Evolutionary conservation across 2,888 invertebrate genomes (phyloP).

Genomic region (Anorthoa munda): DNA sequence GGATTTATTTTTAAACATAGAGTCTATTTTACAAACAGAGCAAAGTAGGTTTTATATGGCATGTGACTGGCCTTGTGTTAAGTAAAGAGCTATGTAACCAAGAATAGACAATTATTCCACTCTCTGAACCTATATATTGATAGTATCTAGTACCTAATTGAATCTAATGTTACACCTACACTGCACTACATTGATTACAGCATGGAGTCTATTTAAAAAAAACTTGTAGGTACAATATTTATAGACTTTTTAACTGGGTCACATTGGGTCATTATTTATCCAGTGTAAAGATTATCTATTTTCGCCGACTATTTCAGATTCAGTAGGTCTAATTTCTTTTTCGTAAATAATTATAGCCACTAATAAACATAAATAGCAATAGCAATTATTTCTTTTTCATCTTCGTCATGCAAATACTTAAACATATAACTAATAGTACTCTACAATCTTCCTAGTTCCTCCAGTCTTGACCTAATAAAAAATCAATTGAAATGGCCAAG

Average conservation of each 20-base stretch:
- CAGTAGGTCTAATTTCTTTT: not conserved
- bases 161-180: conserved; percentile 31
- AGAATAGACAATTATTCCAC: conserved; percentile 39
- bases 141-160: conserved; percentile 38
- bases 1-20: conserved; percentile 32
- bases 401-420: not conserved
- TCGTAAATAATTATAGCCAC: not conserved
- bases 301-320: not conserved
- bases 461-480: conserved; percentile 34
- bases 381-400: no score
- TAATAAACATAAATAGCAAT: no score
- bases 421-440: not conserved
- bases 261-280: conserved; percentile 29
- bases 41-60: conserved; percentile 34
- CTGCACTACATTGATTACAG: conserved; percentile 39
- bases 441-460: not conserved
- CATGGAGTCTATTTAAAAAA: conserved; percentile 40
- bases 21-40: conserved; percentile 23
- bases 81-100: conserved; percentile 40
- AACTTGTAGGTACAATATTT: conserved; percentile 45
- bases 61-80: conserved; percentile 61
- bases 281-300: conserved; percentile 13
- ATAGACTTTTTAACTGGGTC: conserved; percentile 38
- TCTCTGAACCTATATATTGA: conserved; percentile 32
- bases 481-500: conserved; percentile 16